Evolutionary conservation across 2,888 invertebrate species (phyloP).

Genomic region (Chironomus tentans): DNA sequence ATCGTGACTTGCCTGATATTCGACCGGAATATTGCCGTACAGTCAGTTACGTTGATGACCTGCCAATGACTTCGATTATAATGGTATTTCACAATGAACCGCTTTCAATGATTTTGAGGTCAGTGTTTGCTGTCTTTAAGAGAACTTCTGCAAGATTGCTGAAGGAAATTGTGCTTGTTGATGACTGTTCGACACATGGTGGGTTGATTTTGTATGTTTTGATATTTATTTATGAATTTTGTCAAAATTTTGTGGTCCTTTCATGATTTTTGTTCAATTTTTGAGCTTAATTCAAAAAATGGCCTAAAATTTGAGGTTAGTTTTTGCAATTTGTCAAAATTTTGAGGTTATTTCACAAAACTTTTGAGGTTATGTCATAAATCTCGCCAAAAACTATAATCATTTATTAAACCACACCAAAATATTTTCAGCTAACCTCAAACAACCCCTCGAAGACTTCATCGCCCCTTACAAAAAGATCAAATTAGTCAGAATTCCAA

Average conservation of each 20-base stretch:
- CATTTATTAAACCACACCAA: too few species aligned
- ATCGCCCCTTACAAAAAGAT: conserved; percentile 7
- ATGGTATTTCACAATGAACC: conserved; percentile 27
- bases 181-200: conserved; percentile 5
- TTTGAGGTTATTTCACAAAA: too few species aligned
- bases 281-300: too few species aligned
- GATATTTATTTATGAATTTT: neutral
- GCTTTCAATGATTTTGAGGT: conserved; percentile 12
- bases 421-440: neutral
- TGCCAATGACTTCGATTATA: conserved; percentile 20
- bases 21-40: neutral
- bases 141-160: conserved; percentile 13
- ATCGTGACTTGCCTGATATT: conserved; percentile 21
- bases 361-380: neutral
- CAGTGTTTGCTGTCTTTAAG: conserved; percentile 20
- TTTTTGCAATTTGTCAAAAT: too few species aligned
- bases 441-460: neutral
- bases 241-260: neutral
- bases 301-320: too few species aligned
- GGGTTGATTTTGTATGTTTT: neutral
- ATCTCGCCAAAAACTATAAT: neutral
- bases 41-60: neutral
- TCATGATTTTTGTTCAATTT: neutral
- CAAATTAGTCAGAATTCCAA: conserved; percentile 12
- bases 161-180: conserved; percentile 22